Evolutionary conservation across 1,140 invertebrate species (phyloP).

Genomic region (Aphelenchoides avenae): DNA sequence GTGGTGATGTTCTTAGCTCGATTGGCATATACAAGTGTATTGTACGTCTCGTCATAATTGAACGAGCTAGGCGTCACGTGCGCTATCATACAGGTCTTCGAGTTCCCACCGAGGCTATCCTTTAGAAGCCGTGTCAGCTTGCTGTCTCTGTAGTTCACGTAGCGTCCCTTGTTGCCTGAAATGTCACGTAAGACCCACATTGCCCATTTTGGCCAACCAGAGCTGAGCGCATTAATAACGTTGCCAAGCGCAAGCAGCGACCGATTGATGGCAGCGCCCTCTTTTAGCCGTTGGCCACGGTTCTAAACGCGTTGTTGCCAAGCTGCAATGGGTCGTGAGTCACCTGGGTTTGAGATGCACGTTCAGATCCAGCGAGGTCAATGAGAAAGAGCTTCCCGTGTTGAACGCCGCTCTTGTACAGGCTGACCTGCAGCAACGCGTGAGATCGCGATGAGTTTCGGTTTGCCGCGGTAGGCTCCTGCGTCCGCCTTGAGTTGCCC

Average conservation of each 20-base stretch:
- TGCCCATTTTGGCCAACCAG: constrained; percentile 30
- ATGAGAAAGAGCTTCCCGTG: constrained; percentile 81
- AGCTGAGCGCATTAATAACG: constrained; percentile 83
- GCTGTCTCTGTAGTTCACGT: constrained; percentile 89
- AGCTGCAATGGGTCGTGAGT: constrained; percentile 9
- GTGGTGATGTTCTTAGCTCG: constrained; percentile 82
- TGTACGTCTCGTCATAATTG: constrained; percentile 90
- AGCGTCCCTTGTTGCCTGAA: constrained; percentile 71
- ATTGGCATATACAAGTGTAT: constrained; percentile 83
- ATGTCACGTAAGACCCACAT: constrained; percentile 60
- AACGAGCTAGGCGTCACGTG: constrained; percentile 77
- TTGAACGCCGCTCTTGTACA: constrained; percentile 45
- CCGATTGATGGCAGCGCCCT: constrained; percentile 90
- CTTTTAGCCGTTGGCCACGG: constrained; percentile 80
- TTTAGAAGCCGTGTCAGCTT: constrained; percentile 89
- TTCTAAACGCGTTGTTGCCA: constrained; percentile 64
- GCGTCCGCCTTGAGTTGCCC: constrained; percentile 81
- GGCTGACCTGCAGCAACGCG: constrained; percentile 70
- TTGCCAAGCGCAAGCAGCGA: constrained; percentile 84
- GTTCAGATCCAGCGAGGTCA: constrained; percentile 85
- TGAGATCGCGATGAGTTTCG: constrained; percentile 87
- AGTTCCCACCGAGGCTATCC: constrained; percentile 85
- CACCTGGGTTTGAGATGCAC: constrained; percentile 79
- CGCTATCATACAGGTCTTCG: constrained; percentile 93
- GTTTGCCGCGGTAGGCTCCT: constrained; percentile 90